Evolutionary conservation across 2,797 vertebrate genomes (phyloP).

Genomic region (Lepus oiostolus): DNA sequence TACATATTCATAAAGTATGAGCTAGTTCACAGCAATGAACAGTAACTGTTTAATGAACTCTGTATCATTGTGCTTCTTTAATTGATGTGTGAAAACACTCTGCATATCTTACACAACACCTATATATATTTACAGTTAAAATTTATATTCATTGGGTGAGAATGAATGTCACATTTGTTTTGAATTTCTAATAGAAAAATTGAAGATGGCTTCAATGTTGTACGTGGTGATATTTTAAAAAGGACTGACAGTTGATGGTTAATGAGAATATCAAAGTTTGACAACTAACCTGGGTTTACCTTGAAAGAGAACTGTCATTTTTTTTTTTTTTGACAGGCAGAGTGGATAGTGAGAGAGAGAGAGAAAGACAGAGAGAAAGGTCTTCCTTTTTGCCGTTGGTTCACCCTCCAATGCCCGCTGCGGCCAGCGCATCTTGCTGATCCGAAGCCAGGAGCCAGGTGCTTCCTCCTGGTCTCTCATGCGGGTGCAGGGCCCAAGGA

Average conservation of each 20-base stretch:
- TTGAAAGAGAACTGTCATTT: background rate
- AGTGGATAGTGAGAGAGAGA: too few relatives aligned
- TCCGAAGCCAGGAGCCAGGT: too few relatives aligned
- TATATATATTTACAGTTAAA: background rate
- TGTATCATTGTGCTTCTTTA: background rate
- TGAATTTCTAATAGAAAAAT: conserved; percentile 12
- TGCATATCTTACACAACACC: background rate
- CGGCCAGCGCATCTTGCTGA: too few relatives aligned
- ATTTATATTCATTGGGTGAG: background rate
- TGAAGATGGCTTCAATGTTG: background rate
- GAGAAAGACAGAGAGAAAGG: too few relatives aligned
- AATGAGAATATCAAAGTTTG: background rate
- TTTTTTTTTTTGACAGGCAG: too few relatives aligned
- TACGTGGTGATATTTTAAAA: background rate
- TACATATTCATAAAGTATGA: background rate
- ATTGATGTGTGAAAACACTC: background rate
- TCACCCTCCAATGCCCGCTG: too few relatives aligned
- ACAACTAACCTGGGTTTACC: background rate
- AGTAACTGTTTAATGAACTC: background rate
- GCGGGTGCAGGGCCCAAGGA: too few relatives aligned
- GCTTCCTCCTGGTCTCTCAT: too few relatives aligned
- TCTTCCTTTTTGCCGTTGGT: too few relatives aligned
- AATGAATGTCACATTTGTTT: background rate
- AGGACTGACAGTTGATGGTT: background rate
- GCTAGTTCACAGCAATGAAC: background rate